Evolutionary conservation across 2,113 vertebrate genomes (phyloP).

Genomic region (Dicaeum eximium): DNA sequence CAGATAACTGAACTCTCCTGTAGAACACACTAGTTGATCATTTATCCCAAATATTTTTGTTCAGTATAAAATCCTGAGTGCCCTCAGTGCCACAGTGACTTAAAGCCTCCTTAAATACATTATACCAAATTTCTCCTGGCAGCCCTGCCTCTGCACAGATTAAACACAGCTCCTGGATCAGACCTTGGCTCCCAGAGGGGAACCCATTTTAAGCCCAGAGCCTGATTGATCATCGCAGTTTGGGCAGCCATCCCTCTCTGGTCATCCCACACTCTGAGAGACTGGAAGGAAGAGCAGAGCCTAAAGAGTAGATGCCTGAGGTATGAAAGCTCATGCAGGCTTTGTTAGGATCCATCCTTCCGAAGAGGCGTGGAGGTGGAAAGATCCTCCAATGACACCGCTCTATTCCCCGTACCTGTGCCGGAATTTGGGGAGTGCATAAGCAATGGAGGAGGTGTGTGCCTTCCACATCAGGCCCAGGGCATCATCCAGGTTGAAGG

Average conservation of each 20-base stretch:
- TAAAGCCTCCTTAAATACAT: neutral
- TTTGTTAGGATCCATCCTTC: neutral
- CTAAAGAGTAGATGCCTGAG: neutral
- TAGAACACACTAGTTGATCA: neutral
- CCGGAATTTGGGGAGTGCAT: neutral
- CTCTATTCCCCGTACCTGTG: conserved; percentile 44
- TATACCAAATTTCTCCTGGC: neutral
- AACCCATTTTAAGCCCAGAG: neutral
- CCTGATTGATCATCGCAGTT: rapidly evolving
- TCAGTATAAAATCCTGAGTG: neutral
- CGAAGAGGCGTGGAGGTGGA: neutral
- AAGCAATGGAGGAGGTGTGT: conserved; percentile 26
- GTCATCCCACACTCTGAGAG: neutral
- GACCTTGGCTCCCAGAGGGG: neutral
- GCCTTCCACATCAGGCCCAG: conserved; percentile 65
- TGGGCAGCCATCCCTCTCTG: neutral
- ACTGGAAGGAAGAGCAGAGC: neutral
- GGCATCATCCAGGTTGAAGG: conserved; percentile 49
- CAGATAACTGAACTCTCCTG: neutral
- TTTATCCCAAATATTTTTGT: neutral
- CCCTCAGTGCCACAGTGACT: neutral
- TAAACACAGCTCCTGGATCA: neutral
- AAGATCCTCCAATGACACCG: neutral
- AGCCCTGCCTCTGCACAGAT: neutral
- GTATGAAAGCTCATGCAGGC: neutral